Evolutionary conservation across 2,888 invertebrate species (phyloP), one percentile per base, ranked within the genome.

Genomic region (Hoplodrina ambigua): DNA sequence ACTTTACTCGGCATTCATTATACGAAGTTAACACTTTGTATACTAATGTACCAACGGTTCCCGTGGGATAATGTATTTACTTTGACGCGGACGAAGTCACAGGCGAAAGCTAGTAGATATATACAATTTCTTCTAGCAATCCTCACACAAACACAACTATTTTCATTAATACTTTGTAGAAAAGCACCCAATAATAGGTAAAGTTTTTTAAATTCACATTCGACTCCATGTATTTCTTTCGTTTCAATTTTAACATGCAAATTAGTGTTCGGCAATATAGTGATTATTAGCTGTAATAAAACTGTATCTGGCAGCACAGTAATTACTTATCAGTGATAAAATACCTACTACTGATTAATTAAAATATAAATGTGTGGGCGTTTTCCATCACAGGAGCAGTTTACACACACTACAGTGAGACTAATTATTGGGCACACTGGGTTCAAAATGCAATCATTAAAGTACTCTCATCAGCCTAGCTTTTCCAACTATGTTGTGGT

Each of bases 171-270:
- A 10, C 44, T n/a, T n/a, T n/a, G n/a, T 15, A 44, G 15, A 15
- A 44, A 44, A 44, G 0, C 13, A 44, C 7, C 13, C 41, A 41
- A 11, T 41, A 10, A 41, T 11, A 41, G 7, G 41, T 30, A 33
- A 33, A 33, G 37, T 37, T 37, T 15, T 46, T 46, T 46, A 37
- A 37, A 37, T 46, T 17, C 17, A 19, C 15, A 55, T 2, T 20
- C 76, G 56, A 56, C 77, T 80, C 81, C 41, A 80, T 52, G 53
- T 25, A 30, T 66, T 76, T 82, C 25, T 25, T 41, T 57, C n/a
- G 59, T 61, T 78, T 57, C 73, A 65, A 72, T 65, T 72, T 79
- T 59, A 72, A 72, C 61, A 80, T 82, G 55, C 80, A 68, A 82
- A 79, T 79, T 63, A 63, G 20, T 49, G n/a, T 56, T 57, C 70